Base-by-base conservation (phyloP, 2,797 vertebrate genomes). In the Phoxinus dragarum region DNA sequence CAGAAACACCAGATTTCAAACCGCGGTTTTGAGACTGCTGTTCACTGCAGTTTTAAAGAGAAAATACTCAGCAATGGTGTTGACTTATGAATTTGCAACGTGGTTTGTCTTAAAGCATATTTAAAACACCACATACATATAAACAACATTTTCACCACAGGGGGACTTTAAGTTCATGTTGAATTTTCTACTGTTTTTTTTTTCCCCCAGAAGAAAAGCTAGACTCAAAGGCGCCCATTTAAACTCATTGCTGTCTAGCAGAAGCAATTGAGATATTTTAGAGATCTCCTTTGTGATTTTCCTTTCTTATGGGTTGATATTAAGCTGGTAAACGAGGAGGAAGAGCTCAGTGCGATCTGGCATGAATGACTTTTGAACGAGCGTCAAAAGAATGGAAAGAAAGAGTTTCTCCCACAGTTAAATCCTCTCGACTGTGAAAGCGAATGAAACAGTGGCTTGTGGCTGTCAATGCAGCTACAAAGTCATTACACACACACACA, bases 321-420 rank as follows among this genome's bases (percentile, higher is more conserved):
- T 9, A 40, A n/a, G 36, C 56, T 49, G 81, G 61, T 64, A 74
- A 49, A 36, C 1, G 6, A 27, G 5, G 27, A 23, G 10, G 23
- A 72, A 44, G 52, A 61, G 10, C 54, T 82, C 69, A n/a, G 69
- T 31, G 27, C 19, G 5, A 27, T 74, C 54, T 9, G 4, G 71
- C 12, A 31, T 82, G 54, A 64, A 38, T 61, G 31, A 66, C 56
- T 52, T 49, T 5, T 12, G 23, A 74, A 73, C 16, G 7, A 36
- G 54, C 11, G 47, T 74, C 19, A 49, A 73, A 82, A 64, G 81
- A 82, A 82, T 82, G 34, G n/a, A 81, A 80, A 72, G 38, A 16
- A 47, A 56, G 36, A 31, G 27, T 74, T 82, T 82, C 11, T 21
- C 71, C 42, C 31, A 34, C 6, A 44, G n/a, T 72, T 44, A 44